Evolutionary conservation across 2,797 vertebrate genomes (phyloP), one percentile per base, ranked within the genome.

Genomic region (Myiotriccus ornatus): DNA sequence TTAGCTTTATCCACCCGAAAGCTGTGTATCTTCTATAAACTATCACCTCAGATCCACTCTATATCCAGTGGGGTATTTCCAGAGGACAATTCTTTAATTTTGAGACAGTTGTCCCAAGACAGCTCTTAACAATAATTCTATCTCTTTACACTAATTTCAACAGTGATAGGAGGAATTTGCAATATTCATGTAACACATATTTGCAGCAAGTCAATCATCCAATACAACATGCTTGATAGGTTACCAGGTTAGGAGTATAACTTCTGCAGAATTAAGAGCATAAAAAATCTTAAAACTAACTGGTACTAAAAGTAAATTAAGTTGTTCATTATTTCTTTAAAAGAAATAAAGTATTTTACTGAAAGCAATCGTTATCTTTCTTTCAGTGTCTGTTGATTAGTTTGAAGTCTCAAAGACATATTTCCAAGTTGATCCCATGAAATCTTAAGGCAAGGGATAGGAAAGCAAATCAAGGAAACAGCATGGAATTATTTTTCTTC

Each of bases 401-500:
- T 75, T 47, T 81, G n/a, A 84, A 75, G 32, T 84, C 25, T 65
- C 32, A 56, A 32, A 93, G 25, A 27, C 34, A 10, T 77, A n/a
- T 62, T 90, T 93, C 50, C 28, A 62, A 10, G 7, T 0, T 77
- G 28, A 73, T 53, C 27, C 39, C 23, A 74, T 75, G 39, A 94
- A 84, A 91, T 81, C 69, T 75, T 88, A 93, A 87, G 53, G 41
- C 63, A 67, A 80, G 18, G 9, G 12, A 64, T 25, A 83, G 41
- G 49, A 82, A 84, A 93, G 35, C 10, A 92, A 91, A 94, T 69
- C 63, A 88, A 76, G 44, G 9, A 73, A 92, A 86, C 21, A 85
- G 12, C 41, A 82, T 50, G 67, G 67, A 95, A 90, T 82, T 87
- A 82, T 92, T 96, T 92, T 79, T 91, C 41, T 77, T 93, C 95